Evolutionary conservation across 2,888 invertebrate genomes (phyloP).

Genomic region (Rhamnusium bicolor): DNA sequence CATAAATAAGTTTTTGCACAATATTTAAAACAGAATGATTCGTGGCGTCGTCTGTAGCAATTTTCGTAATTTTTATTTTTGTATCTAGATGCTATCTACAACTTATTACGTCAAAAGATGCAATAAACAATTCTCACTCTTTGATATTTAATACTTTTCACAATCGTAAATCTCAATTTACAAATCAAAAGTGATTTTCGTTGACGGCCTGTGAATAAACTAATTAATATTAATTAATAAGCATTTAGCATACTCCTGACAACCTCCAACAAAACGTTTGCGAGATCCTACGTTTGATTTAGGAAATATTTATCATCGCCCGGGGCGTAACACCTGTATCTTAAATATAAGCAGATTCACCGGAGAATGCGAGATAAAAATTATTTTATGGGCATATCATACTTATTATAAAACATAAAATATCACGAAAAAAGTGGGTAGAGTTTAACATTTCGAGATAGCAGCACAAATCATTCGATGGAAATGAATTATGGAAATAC

Average conservation of each 20-base stretch:
- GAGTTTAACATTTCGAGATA: not conserved
- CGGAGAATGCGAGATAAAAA: conserved; percentile 25
- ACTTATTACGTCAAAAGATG: no score
- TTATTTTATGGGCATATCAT: conserved; percentile 27
- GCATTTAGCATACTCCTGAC: conserved; percentile 17
- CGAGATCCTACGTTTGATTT: conserved; percentile 35
- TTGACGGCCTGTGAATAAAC: conserved; percentile 13
- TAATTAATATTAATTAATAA: conserved; percentile 27
- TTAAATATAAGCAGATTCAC: conserved; percentile 21
- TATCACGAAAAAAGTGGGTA: not conserved
- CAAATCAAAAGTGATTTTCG: conserved; percentile 1
- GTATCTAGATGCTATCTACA: no score
- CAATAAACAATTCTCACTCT: no score
- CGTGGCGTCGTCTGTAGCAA: no score
- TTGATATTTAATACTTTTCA: not conserved
- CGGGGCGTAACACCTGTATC: conserved; percentile 39
- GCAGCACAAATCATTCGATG: not conserved
- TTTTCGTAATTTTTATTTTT: no score
- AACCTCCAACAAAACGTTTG: conserved; percentile 28
- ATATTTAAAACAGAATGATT: no score
- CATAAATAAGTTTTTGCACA: no score
- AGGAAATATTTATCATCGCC: conserved; percentile 34
- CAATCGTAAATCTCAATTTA: conserved; percentile 3
- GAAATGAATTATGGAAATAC: not conserved
- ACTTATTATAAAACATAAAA: not conserved